phyloP scores from a whole-genome alignment of 1,140 invertebrate species.

The Halotydeus destructor region DNA sequence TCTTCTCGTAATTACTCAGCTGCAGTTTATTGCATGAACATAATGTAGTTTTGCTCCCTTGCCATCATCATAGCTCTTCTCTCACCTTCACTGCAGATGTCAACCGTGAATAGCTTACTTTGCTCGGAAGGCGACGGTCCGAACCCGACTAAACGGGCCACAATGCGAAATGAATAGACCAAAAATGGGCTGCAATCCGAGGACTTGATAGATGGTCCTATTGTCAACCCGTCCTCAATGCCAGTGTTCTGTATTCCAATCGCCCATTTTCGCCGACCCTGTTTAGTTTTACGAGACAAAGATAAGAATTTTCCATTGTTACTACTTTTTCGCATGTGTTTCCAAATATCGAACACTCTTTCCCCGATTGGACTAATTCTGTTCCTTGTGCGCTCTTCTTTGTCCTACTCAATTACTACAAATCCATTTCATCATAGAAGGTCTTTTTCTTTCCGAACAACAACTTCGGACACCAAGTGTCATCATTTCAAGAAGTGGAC shows the following conservation, averaged over 20 bases:
- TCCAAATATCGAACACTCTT: background rate
- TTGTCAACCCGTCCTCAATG: slow-evolving; percentile 41
- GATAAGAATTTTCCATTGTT: slow-evolving; percentile 2
- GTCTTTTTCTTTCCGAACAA: background rate
- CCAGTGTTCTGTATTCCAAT: slow-evolving; percentile 22
- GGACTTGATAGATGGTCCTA: slow-evolving; percentile 33
- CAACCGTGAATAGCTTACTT: slow-evolving; percentile 49
- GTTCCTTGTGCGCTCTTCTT: background rate
- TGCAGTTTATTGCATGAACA: background rate
- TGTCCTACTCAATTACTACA: background rate
- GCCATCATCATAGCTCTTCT: background rate
- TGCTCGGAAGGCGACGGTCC: slow-evolving; percentile 43
- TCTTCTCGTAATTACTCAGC: background rate
- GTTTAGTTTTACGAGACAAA: slow-evolving; percentile 2
- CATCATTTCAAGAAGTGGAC: background rate
- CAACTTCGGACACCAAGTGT: background rate
- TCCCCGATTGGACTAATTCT: background rate
- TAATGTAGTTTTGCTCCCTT: background rate
- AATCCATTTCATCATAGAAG: background rate
- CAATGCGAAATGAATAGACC: slow-evolving; percentile 48
- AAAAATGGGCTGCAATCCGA: slow-evolving; percentile 43
- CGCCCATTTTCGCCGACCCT: slow-evolving; percentile 28
- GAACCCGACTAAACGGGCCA: slow-evolving; percentile 45
- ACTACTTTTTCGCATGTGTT: background rate
- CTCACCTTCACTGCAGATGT: slow-evolving; percentile 43